Conservation (phyloP, 2,888 invertebrate species). For the Dynastes grantii region DNA sequence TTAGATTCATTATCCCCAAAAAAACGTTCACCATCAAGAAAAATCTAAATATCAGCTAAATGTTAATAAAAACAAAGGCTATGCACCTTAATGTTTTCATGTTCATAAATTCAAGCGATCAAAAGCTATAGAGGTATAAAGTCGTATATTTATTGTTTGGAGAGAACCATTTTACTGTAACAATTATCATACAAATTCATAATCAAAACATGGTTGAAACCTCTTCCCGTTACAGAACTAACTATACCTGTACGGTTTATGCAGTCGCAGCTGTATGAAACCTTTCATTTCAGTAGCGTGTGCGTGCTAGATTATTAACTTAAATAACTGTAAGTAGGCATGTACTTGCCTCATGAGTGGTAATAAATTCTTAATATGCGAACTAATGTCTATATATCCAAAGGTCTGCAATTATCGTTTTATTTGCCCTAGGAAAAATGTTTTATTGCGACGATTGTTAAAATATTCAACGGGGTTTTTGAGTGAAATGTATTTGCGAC, state of each 20-base stretch:
- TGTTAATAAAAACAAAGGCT: too few relatives aligned
- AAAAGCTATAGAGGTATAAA: slow-evolving; percentile 3
- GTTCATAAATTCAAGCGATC: background rate
- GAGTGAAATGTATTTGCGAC: slow-evolving; percentile 6
- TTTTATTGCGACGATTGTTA: slow-evolving; percentile 26
- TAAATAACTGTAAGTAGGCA: slow-evolving; percentile 38
- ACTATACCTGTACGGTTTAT: background rate
- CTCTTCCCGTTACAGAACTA: slow-evolving; percentile 17
- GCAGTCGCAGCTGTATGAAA: slow-evolving; percentile 12
- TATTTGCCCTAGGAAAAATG: slow-evolving; percentile 25
- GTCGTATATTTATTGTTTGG: slow-evolving; percentile 25
- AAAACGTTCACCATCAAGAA: too few relatives aligned
- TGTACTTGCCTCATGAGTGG: slow-evolving; percentile 33
- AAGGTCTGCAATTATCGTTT: slow-evolving; percentile 31
- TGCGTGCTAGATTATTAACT: slow-evolving; percentile 33
- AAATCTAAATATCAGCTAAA: too few relatives aligned
- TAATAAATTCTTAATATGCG: slow-evolving; percentile 46
- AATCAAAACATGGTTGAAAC: slow-evolving; percentile 29
- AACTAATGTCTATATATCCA: slow-evolving; percentile 38
- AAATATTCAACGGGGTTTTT: slow-evolving; percentile 29
- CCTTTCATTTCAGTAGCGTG: slow-evolving; percentile 34
- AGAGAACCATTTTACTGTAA: slow-evolving; percentile 20
- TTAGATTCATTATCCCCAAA: too few relatives aligned
- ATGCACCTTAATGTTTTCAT: too few relatives aligned
- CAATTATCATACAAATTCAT: slow-evolving; percentile 41